phyloP scores from a whole-genome alignment of 2,888 invertebrate species.

The Branchipolynoe longqiensis region DNA sequence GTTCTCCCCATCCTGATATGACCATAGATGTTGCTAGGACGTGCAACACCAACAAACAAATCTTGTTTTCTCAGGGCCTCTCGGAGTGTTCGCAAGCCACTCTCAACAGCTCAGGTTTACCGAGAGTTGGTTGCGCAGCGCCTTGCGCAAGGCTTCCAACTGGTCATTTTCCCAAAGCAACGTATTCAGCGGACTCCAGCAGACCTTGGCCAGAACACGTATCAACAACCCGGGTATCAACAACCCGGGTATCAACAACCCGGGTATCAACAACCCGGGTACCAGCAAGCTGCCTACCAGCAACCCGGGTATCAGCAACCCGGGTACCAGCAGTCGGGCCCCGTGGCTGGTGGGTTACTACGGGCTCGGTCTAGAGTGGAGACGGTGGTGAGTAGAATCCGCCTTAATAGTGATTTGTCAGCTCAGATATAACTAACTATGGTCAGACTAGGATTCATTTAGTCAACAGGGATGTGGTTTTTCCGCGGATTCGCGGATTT shows the following conservation, averaged over 20 bases:
- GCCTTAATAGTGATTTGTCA: too few species aligned
- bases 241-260: constrained; percentile 3
- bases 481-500: too few species aligned
- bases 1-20: too few species aligned
- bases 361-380: constrained; percentile 43
- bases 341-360: constrained; percentile 26
- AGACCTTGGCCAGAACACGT: constrained; percentile 61
- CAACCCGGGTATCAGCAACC: constrained; percentile 3
- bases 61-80: constrained; percentile 39
- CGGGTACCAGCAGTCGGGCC: constrained; percentile 7
- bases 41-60: too few species aligned
- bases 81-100: constrained; percentile 69
- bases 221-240: constrained; percentile 3
- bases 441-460: too few species aligned
- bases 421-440: too few species aligned
- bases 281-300: not conserved
- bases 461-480: too few species aligned
- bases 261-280: constrained; percentile 5
- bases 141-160: constrained; percentile 85
- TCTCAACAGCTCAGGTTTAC: constrained; percentile 87
- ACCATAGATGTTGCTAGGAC: too few species aligned
- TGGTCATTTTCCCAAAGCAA: constrained; percentile 70
- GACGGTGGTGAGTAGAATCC: constrained; percentile 37
- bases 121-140: constrained; percentile 97
- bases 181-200: not conserved